Evolutionary conservation across 2,888 invertebrate species (phyloP).

Genomic region (Caenorhabditis drosophilae): DNA sequence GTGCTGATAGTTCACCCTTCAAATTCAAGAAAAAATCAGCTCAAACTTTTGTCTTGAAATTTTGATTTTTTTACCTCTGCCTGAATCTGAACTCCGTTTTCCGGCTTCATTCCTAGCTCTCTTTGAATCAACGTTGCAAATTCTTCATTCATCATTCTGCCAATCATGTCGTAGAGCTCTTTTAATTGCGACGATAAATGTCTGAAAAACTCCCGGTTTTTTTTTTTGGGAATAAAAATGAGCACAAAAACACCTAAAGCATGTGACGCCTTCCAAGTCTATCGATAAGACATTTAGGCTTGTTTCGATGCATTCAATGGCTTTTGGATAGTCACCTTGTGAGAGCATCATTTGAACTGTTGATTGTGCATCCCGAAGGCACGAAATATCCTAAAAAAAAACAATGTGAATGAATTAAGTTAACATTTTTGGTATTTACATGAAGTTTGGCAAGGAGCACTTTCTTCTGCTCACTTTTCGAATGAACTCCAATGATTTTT

Average conservation of each 20-base stretch:
- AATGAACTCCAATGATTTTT: constrained; percentile 53
- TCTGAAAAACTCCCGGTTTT: constrained; percentile 72
- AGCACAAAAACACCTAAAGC: constrained; percentile 77
- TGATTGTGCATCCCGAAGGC: constrained; percentile 84
- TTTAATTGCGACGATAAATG: constrained; percentile 92
- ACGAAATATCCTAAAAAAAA: constrained; percentile 59
- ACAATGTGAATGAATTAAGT: not conserved
- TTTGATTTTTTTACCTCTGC: too few relatives aligned
- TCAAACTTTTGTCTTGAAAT: too few relatives aligned
- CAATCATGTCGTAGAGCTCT: constrained; percentile 93
- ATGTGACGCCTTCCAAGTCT: constrained; percentile 88
- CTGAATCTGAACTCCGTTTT: constrained; percentile 69
- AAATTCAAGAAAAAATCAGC: too few relatives aligned
- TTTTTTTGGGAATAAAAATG: not conserved
- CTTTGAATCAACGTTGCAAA: constrained; percentile 88
- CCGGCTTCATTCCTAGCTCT: constrained; percentile 77
- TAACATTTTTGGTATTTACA: constrained; percentile 14
- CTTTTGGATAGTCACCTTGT: constrained; percentile 90
- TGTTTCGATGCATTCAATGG: constrained; percentile 91
- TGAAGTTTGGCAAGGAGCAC: constrained; percentile 51
- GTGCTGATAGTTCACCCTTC: constrained; percentile 86
- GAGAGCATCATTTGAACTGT: constrained; percentile 92
- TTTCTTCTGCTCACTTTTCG: constrained; percentile 51
- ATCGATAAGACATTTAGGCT: constrained; percentile 84
- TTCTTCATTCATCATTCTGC: constrained; percentile 93